Percentiles rank a stretch among this genome's conserved stretches.
Conservation (phyloP, 1,140 invertebrate species). For the Helicoverpa zea region DNA sequence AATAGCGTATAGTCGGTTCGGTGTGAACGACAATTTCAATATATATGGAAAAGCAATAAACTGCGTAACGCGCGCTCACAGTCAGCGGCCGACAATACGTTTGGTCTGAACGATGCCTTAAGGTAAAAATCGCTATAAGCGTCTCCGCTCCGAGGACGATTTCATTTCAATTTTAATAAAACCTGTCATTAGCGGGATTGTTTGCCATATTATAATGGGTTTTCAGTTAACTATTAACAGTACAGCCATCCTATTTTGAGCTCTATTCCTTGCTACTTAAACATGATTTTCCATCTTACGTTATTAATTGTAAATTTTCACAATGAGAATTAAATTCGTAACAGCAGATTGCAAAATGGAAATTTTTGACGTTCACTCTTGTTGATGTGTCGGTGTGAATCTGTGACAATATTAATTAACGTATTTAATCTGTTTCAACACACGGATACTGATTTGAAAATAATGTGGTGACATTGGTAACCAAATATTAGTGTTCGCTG, state of each 20-base stretch:
- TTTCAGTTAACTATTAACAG: slow-evolving; percentile 62
- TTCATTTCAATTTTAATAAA: slow-evolving; percentile 73
- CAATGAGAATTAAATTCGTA: slow-evolving; percentile 57
- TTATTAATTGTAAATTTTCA: slow-evolving; percentile 62
- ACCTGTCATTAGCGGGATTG: slow-evolving; percentile 68
- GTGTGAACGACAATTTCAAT: no score
- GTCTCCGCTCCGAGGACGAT: slow-evolving; percentile 35
- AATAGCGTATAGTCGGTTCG: no score
- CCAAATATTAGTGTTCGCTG: slow-evolving; percentile 10
- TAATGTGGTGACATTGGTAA: background rate
- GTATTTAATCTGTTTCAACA: slow-evolving; percentile 25
- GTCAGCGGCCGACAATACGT: no score
- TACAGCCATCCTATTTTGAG: slow-evolving; percentile 49
- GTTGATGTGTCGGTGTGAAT: slow-evolving; percentile 29
- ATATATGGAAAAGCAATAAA: no score
- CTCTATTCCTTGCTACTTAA: slow-evolving; percentile 34
- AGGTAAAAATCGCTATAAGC: slow-evolving; percentile 31
- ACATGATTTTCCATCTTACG: slow-evolving; percentile 15
- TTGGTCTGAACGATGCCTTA: no score
- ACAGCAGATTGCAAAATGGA: slow-evolving; percentile 58
- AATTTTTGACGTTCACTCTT: slow-evolving; percentile 49
- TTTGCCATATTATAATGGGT: slow-evolving; percentile 71
- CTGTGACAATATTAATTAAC: slow-evolving; percentile 40
- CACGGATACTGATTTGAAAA: background rate
- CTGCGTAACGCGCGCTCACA: no score